Base-by-base conservation (phyloP, 23 tunicate genomes). In the Styela plicata region DNA sequence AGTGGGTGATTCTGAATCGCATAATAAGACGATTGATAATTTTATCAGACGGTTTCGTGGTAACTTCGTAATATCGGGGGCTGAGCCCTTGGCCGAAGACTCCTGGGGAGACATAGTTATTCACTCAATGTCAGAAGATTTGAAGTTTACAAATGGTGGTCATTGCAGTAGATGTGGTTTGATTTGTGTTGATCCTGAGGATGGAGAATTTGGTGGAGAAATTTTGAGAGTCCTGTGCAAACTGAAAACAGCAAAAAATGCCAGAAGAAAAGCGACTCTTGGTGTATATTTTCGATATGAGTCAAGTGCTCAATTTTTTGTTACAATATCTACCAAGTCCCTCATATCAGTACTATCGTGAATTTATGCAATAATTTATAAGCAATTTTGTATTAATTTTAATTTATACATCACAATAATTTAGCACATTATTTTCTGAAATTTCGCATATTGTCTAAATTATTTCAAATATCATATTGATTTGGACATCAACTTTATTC, bases 161-260 rank as follows among this genome's bases (percentile, higher is more conserved):
- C 44, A 86, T 3, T 85, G 97, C 74, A 85, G 71, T 64, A 81
- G 97, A 19, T 91, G 97, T 78, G 86, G 89, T 74, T 77, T 86
- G 87, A 74, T 91, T 3, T 86, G 97, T 34, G 71, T 91, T 31
- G 85, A 91, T 63, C 85, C 69, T 10, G 24, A 37, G 13, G 82
- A 89, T 32, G 97, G 97, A 53, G 31, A 78, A 71, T 34, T 52
- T 18, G 44, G 63, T 52, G 29, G 76, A 22, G 90, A 86, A 52
- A 90, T 90, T 5, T 70, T 91, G 30, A 37, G 87, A 31, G 80
- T 87, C 7, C 69, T 91, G 1, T 87, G 68, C 0, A 36, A 76
- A 21, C 31, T 76, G 17, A 31, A 53, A 25, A 33, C 34, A 3
- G 13, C 36, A 28, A 36, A 1, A 5, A 2, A 1, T 76, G 26